phyloP scores from a whole-genome alignment of 2,888 invertebrate genomes.

The Lysandra bellargus region DNA sequence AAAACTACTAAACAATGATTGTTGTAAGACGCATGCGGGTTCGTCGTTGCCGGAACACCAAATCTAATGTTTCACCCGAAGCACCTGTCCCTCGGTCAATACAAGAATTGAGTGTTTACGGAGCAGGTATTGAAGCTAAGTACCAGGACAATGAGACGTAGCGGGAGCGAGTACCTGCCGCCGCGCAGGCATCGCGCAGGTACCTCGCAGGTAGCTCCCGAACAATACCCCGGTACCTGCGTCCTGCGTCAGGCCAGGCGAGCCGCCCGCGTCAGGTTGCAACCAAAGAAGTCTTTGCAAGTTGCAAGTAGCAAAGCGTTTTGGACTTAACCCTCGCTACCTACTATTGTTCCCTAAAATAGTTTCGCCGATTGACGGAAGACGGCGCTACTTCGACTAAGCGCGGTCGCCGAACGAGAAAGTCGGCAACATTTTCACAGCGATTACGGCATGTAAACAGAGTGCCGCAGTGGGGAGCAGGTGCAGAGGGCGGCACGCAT shows the following conservation, averaged over 20 bases:
- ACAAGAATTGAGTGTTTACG: neutral
- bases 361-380: neutral
- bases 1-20: too few species aligned
- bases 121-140: constrained; percentile 1
- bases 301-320: too few species aligned
- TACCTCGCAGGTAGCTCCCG: neutral
- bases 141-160: neutral
- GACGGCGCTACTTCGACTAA: neutral
- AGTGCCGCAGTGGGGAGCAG: neutral
- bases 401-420: neutral
- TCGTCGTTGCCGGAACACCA: neutral
- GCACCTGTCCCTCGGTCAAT: neutral
- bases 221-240: neutral
- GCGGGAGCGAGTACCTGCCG: neutral
- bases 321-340: neutral
- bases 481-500: neutral
- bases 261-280: neutral
- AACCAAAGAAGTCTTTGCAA: too few species aligned
- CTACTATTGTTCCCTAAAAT: neutral
- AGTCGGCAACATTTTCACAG: neutral
- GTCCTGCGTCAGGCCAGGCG: neutral
- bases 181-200: neutral
- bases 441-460: neutral
- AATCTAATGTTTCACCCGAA: neutral
- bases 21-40: neutral